Evolutionary conservation across 2,797 vertebrate species (phyloP), one percentile per base, ranked within the genome.

Genomic region (Sebastes alutus): DNA sequence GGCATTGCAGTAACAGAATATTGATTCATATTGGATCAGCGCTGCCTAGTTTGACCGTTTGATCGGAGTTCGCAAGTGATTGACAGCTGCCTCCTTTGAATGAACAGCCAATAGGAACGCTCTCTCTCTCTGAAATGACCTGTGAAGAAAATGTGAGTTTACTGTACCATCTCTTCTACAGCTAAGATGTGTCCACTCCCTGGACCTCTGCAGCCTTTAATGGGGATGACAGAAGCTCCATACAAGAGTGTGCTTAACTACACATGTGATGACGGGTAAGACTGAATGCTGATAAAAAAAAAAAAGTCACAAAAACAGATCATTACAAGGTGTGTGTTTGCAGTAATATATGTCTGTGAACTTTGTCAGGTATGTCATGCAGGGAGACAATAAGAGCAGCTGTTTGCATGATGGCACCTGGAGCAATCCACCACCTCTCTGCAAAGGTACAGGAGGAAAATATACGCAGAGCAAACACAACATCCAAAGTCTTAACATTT

Each of bases 251-350:
- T 62, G 2, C 78, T 97, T 54, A 95, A 77, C 66, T 98, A 92
- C 90, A 87, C 96, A 2, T 99, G 98, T 89, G 93, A 97, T 3
- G 85, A 95, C 0, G 98, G 97, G 98, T 99, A 93, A 96, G 93
- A 27, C 1, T 8, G 22, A 58, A 62, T 5, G 4, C 2, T 0
- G 20, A 5, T 11, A 46, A 7, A 33, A 23, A 38, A 63, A 63
- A 25, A 61, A 67, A 33, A 38, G 4, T 25, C 11, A 60, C 16
- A 22, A 46, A 60, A 30, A 72, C 9, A 52, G 13, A 46, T 46
- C 10, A 35, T 13, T 62, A 2, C 25, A 59, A 9, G 8, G 2
- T 38, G 33, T 68, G 18, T 68, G 18, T 63, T 65, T 63, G 23
- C 18, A 16, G 11, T 13, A 4, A 42, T 5, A 18, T n/a, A 20